phyloP scores from a whole-genome alignment of 2,113 vertebrate genomes.

The Rousettus leschenaultii region DNA sequence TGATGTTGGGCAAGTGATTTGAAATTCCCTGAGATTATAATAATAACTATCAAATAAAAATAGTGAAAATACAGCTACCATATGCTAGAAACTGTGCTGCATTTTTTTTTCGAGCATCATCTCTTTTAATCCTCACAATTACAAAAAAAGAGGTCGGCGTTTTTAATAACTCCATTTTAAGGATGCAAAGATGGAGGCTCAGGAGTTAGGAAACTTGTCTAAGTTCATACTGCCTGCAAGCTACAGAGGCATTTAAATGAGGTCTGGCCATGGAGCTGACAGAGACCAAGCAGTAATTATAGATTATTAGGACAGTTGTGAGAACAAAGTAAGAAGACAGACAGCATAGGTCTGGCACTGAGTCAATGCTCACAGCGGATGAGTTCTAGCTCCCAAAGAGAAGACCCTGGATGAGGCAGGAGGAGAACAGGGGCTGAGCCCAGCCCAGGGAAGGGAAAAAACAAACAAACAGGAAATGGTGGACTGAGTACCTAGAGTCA shows the following conservation, averaged over 20 bases:
- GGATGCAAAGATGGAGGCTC: not conserved
- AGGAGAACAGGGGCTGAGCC: not conserved
- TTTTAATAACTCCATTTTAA: not conserved
- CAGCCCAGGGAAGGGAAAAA: not conserved
- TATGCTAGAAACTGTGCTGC: not conserved
- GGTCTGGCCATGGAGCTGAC: not conserved
- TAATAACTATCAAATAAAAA: no score
- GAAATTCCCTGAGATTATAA: not conserved
- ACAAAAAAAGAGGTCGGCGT: not conserved
- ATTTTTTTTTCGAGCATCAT: not conserved
- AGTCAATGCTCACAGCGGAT: not conserved
- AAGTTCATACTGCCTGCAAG: not conserved
- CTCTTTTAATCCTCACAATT: not conserved
- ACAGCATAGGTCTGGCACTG: rapidly evolving
- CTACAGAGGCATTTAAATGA: not conserved
- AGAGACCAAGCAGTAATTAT: not conserved
- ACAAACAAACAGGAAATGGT: not conserved
- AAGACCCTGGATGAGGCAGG: not conserved
- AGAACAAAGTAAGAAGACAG: not conserved
- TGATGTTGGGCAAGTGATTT: not conserved
- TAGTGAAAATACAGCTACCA: no score
- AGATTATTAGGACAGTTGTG: not conserved
- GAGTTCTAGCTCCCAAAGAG: no score
- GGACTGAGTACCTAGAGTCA: not conserved
- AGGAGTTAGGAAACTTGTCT: not conserved